Conservation (phyloP, 2,888 invertebrate species). For the Euclidia mi region DNA sequence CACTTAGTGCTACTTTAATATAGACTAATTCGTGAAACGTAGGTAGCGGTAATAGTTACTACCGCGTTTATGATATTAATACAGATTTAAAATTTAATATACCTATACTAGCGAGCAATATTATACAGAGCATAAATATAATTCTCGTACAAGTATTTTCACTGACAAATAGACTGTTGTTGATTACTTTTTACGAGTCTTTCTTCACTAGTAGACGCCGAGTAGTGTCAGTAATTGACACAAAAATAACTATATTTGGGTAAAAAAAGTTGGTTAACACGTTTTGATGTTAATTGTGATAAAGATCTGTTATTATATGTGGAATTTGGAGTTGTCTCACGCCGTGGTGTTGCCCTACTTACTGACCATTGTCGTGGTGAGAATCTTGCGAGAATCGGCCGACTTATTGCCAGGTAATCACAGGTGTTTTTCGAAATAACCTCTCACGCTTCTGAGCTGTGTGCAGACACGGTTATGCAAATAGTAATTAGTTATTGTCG, state of each 20-base stretch:
- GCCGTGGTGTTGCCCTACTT: slow-evolving; percentile 72
- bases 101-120: too few species aligned
- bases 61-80: too few species aligned
- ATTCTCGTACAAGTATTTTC: too few species aligned
- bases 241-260: slow-evolving; percentile 20
- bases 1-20: too few species aligned
- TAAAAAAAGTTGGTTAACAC: slow-evolving; percentile 22
- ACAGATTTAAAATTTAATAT: too few species aligned
- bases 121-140: too few species aligned
- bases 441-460: slow-evolving; percentile 78
- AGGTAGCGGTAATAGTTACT: too few species aligned
- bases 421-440: slow-evolving; percentile 80
- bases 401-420: slow-evolving; percentile 79
- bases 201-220: too few species aligned
- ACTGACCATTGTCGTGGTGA: slow-evolving; percentile 87
- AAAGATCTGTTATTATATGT: slow-evolving; percentile 46
- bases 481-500: slow-evolving; percentile 46
- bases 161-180: neutral
- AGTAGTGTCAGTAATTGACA: slow-evolving; percentile 19
- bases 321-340: slow-evolving; percentile 71
- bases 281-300: slow-evolving; percentile 47
- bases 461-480: slow-evolving; percentile 60
- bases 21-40: too few species aligned
- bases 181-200: slow-evolving; percentile 5
- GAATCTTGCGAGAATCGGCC: slow-evolving; percentile 81